Base-by-base conservation (phyloP, 2,888 invertebrate species). In the Agrochola litura region DNA sequence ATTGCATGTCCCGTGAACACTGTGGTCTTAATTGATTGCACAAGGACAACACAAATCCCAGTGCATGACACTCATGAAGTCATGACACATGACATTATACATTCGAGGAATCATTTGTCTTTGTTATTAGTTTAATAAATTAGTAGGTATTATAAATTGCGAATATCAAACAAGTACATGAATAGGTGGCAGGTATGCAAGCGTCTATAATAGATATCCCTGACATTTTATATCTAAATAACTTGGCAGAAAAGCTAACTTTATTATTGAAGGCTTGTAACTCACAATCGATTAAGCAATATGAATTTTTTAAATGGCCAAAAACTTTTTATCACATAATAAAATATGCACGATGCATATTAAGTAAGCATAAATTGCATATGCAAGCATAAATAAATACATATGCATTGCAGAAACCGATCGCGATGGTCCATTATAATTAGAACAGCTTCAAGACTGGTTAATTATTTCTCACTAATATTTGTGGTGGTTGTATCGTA, bases 201-300 rank as follows among this genome's bases (percentile, higher is more conserved):
- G 72, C 77, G 74, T 77, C 76, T 86, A 85, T 86, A 86, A 89
- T 86, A 88, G 79, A 87, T 85, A 91, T 89, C 92, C 91, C 91
- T 93, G 93, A 92, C 92, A 92, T 92, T 93, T 93, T 86, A 73
- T 75, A 71, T 81, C 65, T 76, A 83, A 89, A 87, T 85, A 85
- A 79, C 76, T 79, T 82, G 82, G 73, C 83, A 82, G 79, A 86
- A 82, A 84, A 84, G 77, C 69, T 68, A 60, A 70, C 63, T 76
- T 74, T 77, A 84, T 66, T 75, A 80, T 58, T 68, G 70, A 78
- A 71, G 43, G 58, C 22, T 67, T 73, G 64, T 68, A 80, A 77
- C 77, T 77, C 73, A 78, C 75, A 77, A 70, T 68, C 61, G 67
- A 72, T 77, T 79, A 37, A 22, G 65, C 70, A 78, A 78, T 73